These are phyloP conservation scores for Bathynomus jamesi DNA, from an alignment of 1,140 invertebrate species.

Conservation along the genomic window DNA sequence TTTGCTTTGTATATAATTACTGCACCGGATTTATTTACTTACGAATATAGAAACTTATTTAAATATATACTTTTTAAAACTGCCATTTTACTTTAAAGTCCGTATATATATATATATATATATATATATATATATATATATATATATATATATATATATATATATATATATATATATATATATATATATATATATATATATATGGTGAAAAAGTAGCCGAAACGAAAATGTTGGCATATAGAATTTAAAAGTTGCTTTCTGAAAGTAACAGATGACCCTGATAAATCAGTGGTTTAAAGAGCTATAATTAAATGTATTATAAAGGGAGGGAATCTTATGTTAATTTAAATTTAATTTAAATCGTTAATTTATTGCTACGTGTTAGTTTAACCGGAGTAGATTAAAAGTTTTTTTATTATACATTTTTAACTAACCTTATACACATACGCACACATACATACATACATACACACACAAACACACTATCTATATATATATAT, in stretches of 20 bases:
- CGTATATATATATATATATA: not conserved
- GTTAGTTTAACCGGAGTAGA: no score
- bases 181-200: not conserved
- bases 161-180: not conserved
- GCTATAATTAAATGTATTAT: not conserved
- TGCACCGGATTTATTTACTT: not conserved
- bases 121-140: not conserved
- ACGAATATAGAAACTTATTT: not conserved
- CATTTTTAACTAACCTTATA: not conserved
- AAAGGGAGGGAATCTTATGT: not conserved
- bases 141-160: not conserved
- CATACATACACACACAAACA: not conserved
- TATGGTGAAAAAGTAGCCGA: no score
- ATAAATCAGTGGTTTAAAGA: not conserved
- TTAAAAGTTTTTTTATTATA: no score
- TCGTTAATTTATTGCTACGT: not conserved
- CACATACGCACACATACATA: not conserved
- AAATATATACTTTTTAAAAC: not conserved
- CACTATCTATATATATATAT: slow-evolving; percentile 1
- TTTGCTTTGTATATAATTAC: not conserved
- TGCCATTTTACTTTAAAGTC: no score
- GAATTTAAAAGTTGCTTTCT: no score
- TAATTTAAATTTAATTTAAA: not conserved
- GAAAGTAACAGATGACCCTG: no score
- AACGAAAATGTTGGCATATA: no score